Conservation (phyloP, 1,140 invertebrate species). For the Papilio polytes region DNA sequence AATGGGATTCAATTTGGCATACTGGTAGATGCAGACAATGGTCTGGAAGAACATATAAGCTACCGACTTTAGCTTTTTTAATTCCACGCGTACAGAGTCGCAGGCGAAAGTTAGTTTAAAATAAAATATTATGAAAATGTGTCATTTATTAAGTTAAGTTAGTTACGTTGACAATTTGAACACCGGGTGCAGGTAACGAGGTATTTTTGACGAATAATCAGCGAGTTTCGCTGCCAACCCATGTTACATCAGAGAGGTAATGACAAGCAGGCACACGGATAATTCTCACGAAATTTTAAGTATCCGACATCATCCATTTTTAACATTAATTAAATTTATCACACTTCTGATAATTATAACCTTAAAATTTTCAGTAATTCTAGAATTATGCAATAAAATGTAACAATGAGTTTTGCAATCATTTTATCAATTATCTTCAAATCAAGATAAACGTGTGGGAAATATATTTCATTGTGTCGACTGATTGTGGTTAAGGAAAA, state of each 20-base stretch:
- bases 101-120: neutral
- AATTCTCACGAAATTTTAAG: neutral
- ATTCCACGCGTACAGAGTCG: no score
- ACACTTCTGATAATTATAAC: neutral
- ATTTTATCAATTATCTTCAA: neutral
- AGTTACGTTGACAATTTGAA: neutral
- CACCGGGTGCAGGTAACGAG: neutral
- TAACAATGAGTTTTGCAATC: neutral
- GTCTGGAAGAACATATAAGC: no score
- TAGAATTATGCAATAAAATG: neutral
- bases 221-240: neutral
- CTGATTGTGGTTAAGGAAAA: neutral
- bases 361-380: neutral
- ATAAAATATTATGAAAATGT: no score
- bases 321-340: slow-evolving; percentile 11
- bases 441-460: slow-evolving; percentile 8
- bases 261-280: neutral
- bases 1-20: neutral
- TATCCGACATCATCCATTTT: neutral
- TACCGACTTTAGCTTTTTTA: no score
- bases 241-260: neutral
- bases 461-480: slow-evolving; percentile 3
- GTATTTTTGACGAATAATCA: slow-evolving; percentile 2
- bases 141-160: neutral
- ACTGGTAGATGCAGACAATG: no score